These are phyloP conservation scores for Tinamus guttatus DNA, from an alignment of 2,113 vertebrate genomes.

Conservation along the genomic window DNA sequence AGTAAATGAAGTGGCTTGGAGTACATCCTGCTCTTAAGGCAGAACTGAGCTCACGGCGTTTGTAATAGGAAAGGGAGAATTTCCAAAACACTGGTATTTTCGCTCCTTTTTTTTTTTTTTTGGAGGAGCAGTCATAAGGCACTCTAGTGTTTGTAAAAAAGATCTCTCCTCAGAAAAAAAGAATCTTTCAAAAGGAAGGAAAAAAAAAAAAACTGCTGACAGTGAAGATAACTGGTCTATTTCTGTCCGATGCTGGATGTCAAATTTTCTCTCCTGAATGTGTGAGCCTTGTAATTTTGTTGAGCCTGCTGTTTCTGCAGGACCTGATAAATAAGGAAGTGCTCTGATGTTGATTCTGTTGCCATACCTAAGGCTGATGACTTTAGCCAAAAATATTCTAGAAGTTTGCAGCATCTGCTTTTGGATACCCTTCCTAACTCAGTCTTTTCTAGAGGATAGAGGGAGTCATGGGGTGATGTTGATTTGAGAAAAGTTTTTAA, in stretches of 20 bases:
- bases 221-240: neutral
- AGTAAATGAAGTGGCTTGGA: neutral
- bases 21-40: neutral
- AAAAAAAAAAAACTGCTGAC: neutral
- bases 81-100: fast-evolving
- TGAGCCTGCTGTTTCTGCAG: neutral
- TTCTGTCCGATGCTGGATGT: neutral
- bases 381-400: neutral
- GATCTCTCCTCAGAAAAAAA: neutral
- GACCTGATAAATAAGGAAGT: neutral
- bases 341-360: neutral
- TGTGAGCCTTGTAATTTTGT: neutral
- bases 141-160: neutral
- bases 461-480: neutral
- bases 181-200: neutral
- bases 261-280: neutral
- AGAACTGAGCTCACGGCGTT: neutral
- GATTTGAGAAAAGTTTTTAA: neutral
- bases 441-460: neutral
- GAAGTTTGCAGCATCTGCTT: neutral
- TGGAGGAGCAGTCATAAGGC: neutral
- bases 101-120: neutral
- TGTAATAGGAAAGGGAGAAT: neutral
- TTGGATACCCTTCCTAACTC: neutral
- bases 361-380: neutral